Base-by-base conservation (phyloP, 2,888 invertebrate species). In the Periphyllus acericola region DNA sequence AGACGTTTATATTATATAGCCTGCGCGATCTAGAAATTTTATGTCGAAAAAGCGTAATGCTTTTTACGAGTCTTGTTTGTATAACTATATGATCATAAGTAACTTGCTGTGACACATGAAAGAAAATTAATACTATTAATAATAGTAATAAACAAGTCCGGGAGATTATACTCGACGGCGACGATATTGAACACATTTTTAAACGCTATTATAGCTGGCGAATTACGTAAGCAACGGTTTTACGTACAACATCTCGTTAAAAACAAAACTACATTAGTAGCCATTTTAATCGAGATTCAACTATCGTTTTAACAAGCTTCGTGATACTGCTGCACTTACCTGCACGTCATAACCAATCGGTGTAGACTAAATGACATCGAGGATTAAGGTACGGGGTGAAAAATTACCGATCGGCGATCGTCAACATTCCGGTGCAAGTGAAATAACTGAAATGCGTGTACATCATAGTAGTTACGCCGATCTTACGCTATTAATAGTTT, bases 41-140 rank as follows among this genome's bases (percentile, higher is more conserved):
- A 25, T 25, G 66, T 40, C n/a, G 40, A 66, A 60, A 83, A 72
- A 40, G 19, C 32, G 66, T 40, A 29, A 11, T 5, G 8, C 60
- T 60, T 60, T 83, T 75, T 75, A 66, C 75, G 60, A 40, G 36
- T 46, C 25, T 52, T 36, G 36, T 80, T 82, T 66, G 75, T 75
- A 32, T 71, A 17, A 79, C 55, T 66, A 32, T 82, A n/a, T 72
- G 32, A 19, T 52, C 71, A 34, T 52, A 52, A 71, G 52, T 66
- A 32, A 46, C 46, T 4, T 11, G 17, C 60, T 4, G 60, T 29
- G 68, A 40, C 81, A 36, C 32, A 66, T 40, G 21, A 21, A 46
- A 46, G 81, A 32, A 21, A 68, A 68, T 68, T 40, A 81, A 46
- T 68, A 68, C 68, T 46, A 46, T 81, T 71, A 46, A 25, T 46